Evolutionary conservation across 2,888 invertebrate genomes (phyloP).

Genomic region (Pterostichus niger): DNA sequence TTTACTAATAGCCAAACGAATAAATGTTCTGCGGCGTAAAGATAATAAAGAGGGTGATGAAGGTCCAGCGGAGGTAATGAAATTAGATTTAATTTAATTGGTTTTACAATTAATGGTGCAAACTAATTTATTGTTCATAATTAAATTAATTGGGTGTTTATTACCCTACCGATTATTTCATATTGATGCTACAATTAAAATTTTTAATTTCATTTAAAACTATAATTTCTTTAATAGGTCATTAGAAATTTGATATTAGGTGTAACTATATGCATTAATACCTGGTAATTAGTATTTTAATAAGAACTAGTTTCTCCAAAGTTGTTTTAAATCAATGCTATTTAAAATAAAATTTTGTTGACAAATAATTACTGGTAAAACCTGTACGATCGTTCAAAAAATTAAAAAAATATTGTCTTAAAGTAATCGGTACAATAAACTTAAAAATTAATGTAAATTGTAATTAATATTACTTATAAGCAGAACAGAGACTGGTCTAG

Average conservation of each 20-base stretch:
- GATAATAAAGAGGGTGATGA: constrained; percentile 38
- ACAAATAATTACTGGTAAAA: too few relatives aligned
- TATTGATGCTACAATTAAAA: background rate
- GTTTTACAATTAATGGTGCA: constrained; percentile 31
- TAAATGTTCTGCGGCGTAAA: constrained; percentile 1
- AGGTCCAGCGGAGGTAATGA: constrained; percentile 31
- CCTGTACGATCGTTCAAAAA: too few relatives aligned
- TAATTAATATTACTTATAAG: too few relatives aligned
- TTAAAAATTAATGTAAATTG: too few relatives aligned
- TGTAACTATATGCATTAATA: background rate
- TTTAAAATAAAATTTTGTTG: too few relatives aligned
- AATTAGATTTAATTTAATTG: constrained; percentile 44
- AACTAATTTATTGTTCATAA: constrained; percentile 42
- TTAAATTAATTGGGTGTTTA: constrained; percentile 31
- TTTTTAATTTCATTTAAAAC: background rate
- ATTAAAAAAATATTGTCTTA: too few relatives aligned
- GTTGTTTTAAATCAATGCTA: background rate
- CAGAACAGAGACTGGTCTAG: too few relatives aligned
- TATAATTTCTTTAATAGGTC: background rate
- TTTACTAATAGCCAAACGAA: constrained; percentile 26
- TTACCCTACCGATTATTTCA: background rate
- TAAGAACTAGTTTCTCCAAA: background rate
- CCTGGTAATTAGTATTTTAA: background rate
- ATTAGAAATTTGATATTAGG: background rate
- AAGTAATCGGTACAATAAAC: too few relatives aligned